Conservation (phyloP, 2,797 vertebrate species). For the Petrocephalus schoutedeni region DNA sequence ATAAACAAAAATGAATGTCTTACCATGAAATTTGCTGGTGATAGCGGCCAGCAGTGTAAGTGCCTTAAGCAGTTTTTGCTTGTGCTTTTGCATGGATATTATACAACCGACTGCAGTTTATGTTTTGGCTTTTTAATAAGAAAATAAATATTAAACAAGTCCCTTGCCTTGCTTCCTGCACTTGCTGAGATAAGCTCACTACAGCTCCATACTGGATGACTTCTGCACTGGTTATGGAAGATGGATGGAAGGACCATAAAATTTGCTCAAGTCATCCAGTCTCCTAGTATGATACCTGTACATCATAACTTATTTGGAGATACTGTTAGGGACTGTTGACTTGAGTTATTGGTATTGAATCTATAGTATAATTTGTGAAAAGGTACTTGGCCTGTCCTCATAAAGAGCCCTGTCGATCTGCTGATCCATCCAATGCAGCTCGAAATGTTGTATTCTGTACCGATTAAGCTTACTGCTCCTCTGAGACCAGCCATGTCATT, state of each 20-base stretch:
- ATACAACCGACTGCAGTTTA: background rate
- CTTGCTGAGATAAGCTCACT: background rate
- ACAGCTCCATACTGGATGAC: background rate
- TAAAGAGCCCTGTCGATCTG: background rate
- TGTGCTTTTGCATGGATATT: background rate
- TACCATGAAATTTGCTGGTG: background rate
- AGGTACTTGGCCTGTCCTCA: background rate
- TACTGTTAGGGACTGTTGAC: background rate
- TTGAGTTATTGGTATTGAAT: background rate
- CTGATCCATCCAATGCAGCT: background rate
- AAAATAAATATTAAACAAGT: background rate
- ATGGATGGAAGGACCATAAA: background rate
- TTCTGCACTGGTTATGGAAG: background rate
- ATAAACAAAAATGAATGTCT: background rate
- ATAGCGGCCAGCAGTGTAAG: background rate
- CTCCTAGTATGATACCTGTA: background rate
- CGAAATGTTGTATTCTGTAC: background rate
- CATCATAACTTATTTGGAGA: background rate
- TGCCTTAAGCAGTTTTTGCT: background rate
- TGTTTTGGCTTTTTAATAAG: background rate
- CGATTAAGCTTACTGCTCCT: background rate
- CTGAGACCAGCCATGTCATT: background rate
- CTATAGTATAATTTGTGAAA: background rate
- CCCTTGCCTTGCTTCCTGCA: background rate
- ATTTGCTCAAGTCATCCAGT: background rate